A percentile compares a stretch with the other conserved stretches of the same genome.
Evolutionary conservation across 1,140 invertebrate genomes (phyloP).

Genomic region (Pinna nobilis): DNA sequence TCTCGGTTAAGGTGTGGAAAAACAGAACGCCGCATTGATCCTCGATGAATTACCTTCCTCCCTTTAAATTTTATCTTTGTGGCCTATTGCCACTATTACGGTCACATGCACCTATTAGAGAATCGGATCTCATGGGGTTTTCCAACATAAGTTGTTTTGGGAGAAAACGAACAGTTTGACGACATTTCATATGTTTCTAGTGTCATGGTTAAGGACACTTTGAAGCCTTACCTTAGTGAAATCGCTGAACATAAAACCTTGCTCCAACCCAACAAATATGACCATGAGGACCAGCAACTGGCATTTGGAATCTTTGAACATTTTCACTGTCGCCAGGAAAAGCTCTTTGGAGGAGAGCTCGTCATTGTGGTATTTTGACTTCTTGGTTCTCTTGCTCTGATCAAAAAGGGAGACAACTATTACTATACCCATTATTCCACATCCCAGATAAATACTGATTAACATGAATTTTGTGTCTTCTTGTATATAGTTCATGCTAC

Average conservation of each 20-base stretch:
- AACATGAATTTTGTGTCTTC: conserved; percentile 62
- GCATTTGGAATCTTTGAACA: conserved; percentile 71
- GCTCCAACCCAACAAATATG: conserved; percentile 73
- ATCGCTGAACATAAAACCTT: conserved; percentile 75
- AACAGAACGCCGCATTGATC: no score
- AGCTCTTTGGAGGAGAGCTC: conserved; percentile 55
- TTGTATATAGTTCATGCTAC: conserved; percentile 47
- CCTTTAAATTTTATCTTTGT: no score
- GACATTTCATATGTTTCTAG: no score
- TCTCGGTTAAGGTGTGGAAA: no score
- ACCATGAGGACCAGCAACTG: conserved; percentile 72
- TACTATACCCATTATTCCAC: conserved; percentile 65
- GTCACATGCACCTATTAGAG: no score
- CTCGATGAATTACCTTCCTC: no score
- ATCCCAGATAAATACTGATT: conserved; percentile 66
- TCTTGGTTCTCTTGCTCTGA: conserved; percentile 40
- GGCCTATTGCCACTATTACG: no score
- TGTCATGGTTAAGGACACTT: no score
- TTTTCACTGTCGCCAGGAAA: conserved; percentile 62
- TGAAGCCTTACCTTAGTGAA: conserved; percentile 73
- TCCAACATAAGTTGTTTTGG: no score
- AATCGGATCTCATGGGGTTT: no score
- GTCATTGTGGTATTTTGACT: conserved; percentile 36
- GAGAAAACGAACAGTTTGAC: no score
- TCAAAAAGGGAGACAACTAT: conserved; percentile 65